Conservation (phyloP, 2,797 vertebrate genomes). For the Dicrostonyx torquatus region DNA sequence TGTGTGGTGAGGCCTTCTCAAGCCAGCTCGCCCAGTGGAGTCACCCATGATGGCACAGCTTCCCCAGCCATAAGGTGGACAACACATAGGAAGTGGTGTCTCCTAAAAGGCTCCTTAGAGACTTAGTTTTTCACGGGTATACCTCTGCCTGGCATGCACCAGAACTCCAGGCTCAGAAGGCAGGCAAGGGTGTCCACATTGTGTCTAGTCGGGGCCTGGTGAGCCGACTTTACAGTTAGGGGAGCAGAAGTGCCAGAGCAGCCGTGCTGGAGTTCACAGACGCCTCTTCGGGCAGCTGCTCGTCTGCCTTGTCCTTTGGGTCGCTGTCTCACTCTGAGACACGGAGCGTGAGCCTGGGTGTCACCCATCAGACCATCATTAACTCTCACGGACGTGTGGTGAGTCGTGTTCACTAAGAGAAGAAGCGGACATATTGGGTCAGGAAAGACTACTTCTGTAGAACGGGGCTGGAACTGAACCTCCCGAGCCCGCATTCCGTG, state of each 20-base stretch:
- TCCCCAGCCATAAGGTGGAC: not conserved
- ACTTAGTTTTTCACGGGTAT: no score
- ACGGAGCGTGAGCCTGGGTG: not conserved
- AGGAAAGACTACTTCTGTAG: not conserved
- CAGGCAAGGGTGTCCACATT: not conserved
- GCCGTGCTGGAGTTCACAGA: no score
- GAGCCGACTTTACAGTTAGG: not conserved
- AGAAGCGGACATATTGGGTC: conserved; percentile 58
- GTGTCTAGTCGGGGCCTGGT: not conserved
- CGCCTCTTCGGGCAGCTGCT: no score
- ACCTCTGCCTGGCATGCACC: not conserved
- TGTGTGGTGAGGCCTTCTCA: no score
- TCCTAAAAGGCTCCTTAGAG: not conserved
- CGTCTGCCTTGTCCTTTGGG: not conserved
- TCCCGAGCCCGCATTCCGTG: not conserved
- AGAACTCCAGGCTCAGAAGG: not conserved
- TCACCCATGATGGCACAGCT: accelerated
- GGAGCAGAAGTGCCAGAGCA: not conserved
- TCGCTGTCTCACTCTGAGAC: conserved; percentile 48
- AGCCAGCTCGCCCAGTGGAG: not conserved
- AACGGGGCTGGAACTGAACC: not conserved
- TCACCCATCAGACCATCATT: conserved; percentile 35
- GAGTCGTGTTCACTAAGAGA: conserved; percentile 52
- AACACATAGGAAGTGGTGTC: not conserved
- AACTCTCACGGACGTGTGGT: conserved; percentile 59